Evolutionary conservation across 2,888 invertebrate genomes (phyloP).

Genomic region (Leucoptera coffeella): DNA sequence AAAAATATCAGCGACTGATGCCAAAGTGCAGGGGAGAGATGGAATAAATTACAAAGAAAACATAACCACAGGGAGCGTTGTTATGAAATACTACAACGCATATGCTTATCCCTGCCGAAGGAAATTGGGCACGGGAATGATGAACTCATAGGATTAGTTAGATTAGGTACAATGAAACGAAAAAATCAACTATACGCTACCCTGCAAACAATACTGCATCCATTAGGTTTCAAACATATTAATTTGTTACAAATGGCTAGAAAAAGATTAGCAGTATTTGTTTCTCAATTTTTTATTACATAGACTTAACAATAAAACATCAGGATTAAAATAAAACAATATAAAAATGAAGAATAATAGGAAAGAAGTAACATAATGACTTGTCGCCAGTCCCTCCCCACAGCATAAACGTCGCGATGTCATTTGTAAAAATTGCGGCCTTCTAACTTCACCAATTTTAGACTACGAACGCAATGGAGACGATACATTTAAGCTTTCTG

Average conservation of each 20-base stretch:
- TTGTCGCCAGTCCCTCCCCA: slow-evolving; percentile 43
- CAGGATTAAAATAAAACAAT: slow-evolving; percentile 17
- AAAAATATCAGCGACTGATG: slow-evolving; percentile 56
- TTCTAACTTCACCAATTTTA: slow-evolving; percentile 41
- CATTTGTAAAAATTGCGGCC: slow-evolving; percentile 53
- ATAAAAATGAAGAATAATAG: slow-evolving; percentile 36
- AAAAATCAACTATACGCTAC: no score
- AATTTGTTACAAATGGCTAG: no score
- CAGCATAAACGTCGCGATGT: slow-evolving; percentile 48
- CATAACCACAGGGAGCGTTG: slow-evolving; percentile 41
- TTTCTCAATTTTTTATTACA: no score
- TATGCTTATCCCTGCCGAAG: no score
- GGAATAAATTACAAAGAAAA: slow-evolving; percentile 54
- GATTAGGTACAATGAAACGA: no score
- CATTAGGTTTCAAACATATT: no score
- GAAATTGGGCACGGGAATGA: no score
- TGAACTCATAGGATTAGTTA: no score
- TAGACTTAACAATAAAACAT: slow-evolving; percentile 23
- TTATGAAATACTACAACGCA: slow-evolving; percentile 36
- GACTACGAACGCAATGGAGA: slow-evolving; percentile 19
- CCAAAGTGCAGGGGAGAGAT: slow-evolving; percentile 48
- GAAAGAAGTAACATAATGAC: slow-evolving; percentile 50
- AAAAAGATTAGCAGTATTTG: no score
- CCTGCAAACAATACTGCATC: no score
- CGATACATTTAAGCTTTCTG: no score